phyloP scores from a whole-genome alignment of 2,888 invertebrate species.

The Exephanes ischioxanthus region DNA sequence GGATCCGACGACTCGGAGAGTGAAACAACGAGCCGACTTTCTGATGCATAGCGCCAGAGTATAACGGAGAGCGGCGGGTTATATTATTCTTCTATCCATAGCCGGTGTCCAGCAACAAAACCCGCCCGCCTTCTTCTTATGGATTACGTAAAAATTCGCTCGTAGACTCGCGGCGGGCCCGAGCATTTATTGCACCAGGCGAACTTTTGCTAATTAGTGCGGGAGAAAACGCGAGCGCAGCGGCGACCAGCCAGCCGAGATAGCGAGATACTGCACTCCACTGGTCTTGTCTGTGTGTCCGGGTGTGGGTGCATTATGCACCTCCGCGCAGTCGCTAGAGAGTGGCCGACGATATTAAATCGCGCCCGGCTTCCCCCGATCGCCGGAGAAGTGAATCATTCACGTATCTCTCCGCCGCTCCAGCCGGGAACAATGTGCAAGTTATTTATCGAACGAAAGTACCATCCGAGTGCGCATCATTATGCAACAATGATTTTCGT shows the following conservation, averaged over 20 bases:
- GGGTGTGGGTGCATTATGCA: constrained; percentile 45
- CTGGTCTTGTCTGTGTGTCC: constrained; percentile 24
- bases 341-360: constrained; percentile 8
- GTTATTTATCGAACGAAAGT: not conserved
- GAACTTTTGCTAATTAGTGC: constrained; percentile 84
- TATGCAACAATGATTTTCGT: not conserved
- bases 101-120: constrained; percentile 33
- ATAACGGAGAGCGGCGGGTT: constrained; percentile 26
- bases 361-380: not conserved
- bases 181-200: constrained; percentile 80
- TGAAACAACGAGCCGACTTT: constrained; percentile 20
- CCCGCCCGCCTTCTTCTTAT: constrained; percentile 43
- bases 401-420: not conserved
- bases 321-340: constrained; percentile 22
- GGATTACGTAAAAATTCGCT: constrained; percentile 80
- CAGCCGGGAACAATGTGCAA: not conserved
- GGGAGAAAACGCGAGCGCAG: constrained; percentile 78
- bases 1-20: constrained; percentile 9
- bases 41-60: constrained; percentile 32
- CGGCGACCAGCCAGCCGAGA: constrained; percentile 83
- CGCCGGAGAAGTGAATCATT: constrained; percentile 2
- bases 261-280: constrained; percentile 64
- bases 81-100: constrained; percentile 45
- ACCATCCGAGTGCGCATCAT: not conserved
- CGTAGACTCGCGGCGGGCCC: constrained; percentile 70